Base-by-base conservation (phyloP, 2,113 vertebrate species). In the Pygoscelis adeliae region DNA sequence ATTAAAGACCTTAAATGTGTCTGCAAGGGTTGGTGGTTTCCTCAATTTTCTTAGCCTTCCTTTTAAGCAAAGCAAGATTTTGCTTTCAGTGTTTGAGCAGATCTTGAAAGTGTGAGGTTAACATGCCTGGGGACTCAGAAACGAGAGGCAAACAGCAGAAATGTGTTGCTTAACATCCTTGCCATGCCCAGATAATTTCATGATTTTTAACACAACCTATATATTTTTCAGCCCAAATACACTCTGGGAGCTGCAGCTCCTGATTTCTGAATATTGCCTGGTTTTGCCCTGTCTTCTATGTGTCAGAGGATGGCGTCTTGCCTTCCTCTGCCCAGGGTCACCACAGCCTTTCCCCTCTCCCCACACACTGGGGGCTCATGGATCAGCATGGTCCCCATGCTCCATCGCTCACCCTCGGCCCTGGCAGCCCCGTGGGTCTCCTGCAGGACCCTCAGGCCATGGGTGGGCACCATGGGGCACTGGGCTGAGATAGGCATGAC, bases 371-470 rank as follows among this genome's bases (percentile, higher is more conserved):
- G 10, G 18, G 26, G 12, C 38, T 59, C 15, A 11, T 3, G 26
- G 23, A 80, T 25, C 38, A 49, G 38, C n/a, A 13, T 0, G 0
- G 17, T 47, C 25, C 25, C 34, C 11, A 6, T 9, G 25, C 15
- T 44, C 52, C 46, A 20, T n/a, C 1, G 0, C 46, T 53, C 40
- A 34, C 10, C 11, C 1, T 0, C 9, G 13, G 13, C 25, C 11
- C 23, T 16, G 16, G 38, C 26, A 76, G n/a, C 14, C 18, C 63
- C 2, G 1, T 0, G 2, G 63, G 4, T 32, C 49, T 69, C 56
- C 42, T n/a, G 34, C 0, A 4, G 20, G 6, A 7, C 13, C 20
- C 42, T 29, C 1, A 1, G 44, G 16, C 40, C 0, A 0, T 13
- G n/a, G 26, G 26, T 38, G 38, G 40, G n/a, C 67, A 85, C 19